Conservation (phyloP, 2,888 invertebrate genomes). For the Xestia sexstrigata region DNA sequence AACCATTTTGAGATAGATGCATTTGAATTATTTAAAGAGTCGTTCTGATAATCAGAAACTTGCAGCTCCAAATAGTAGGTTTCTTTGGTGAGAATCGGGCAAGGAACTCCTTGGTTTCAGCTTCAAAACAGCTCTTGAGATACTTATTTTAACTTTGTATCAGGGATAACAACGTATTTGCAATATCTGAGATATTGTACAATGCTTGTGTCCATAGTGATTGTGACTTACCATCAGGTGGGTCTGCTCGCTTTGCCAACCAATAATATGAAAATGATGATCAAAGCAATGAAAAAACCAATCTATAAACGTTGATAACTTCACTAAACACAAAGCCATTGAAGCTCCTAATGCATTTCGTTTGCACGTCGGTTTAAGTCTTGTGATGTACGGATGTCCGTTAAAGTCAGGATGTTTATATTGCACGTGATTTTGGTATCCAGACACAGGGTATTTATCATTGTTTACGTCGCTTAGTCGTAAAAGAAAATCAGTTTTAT, state of each 20-base stretch:
- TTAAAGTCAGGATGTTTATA: constrained; percentile 11
- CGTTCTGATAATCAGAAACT: neutral
- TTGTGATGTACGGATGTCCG: constrained; percentile 23
- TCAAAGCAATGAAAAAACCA: neutral
- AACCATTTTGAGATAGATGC: neutral
- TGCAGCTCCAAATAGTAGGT: neutral
- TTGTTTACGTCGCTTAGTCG: neutral
- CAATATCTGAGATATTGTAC: neutral
- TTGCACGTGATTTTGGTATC: neutral
- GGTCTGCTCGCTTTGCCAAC: neutral
- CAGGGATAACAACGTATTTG: neutral
- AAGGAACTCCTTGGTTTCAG: neutral
- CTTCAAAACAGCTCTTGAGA: neutral
- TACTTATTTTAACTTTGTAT: neutral
- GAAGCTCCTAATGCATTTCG: neutral
- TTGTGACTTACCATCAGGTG: neutral
- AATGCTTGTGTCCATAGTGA: neutral
- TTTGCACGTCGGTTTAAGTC: neutral
- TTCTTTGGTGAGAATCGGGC: neutral
- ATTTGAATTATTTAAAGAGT: neutral
- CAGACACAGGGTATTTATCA: neutral
- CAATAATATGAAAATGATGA: neutral
- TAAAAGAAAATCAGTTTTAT: neutral
- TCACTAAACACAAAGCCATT: neutral
- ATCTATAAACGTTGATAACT: no score